These are phyloP conservation scores for Leptobrachium leishanense DNA, from an alignment of 2,113 vertebrate species.

Conservation along the genomic window DNA sequence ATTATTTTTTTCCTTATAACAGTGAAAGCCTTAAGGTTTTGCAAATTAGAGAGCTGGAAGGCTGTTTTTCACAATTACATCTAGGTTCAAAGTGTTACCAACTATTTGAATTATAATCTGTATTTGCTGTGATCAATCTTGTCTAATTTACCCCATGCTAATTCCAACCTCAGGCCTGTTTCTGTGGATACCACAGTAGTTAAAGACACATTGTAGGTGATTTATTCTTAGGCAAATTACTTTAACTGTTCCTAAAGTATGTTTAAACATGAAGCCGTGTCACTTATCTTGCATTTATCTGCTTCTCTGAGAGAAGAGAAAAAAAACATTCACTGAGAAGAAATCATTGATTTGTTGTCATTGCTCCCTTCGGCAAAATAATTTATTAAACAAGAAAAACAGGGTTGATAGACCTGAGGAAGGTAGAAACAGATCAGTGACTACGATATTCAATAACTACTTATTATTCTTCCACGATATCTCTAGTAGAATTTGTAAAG, in stretches of 20 bases:
- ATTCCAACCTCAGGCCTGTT: background rate
- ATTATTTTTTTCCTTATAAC: no score
- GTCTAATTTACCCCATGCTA: constrained; percentile 1
- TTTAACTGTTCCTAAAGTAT: background rate
- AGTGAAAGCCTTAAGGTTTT: no score
- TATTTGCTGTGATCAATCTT: background rate
- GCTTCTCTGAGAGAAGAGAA: background rate
- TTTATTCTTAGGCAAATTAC: background rate
- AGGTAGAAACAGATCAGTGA: background rate
- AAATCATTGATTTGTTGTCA: background rate
- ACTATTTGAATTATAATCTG: background rate
- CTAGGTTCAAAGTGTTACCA: background rate
- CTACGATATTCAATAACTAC: background rate
- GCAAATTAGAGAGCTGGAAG: background rate
- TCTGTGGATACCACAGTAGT: background rate
- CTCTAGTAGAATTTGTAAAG: background rate
- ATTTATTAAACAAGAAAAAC: background rate
- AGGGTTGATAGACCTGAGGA: background rate
- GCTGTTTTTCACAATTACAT: background rate
- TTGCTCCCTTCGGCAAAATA: background rate
- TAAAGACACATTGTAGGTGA: background rate
- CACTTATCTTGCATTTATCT: background rate
- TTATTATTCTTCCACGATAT: background rate
- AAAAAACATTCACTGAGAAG: background rate
- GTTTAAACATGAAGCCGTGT: background rate